These are phyloP conservation scores for Pomacea maculata DNA, from an alignment of 1,140 invertebrate species.

Conservation along the genomic window DNA sequence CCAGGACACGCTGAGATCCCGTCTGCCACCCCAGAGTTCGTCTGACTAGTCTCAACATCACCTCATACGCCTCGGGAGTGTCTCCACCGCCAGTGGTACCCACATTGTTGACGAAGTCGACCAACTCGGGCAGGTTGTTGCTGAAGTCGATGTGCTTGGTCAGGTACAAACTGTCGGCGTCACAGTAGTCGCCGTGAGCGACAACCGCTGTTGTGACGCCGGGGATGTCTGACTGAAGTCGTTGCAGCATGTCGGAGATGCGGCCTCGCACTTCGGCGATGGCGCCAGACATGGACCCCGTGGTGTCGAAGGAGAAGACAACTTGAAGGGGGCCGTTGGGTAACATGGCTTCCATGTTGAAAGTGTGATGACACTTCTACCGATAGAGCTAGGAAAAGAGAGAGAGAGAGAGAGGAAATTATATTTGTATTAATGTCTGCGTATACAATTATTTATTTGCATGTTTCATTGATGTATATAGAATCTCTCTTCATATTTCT, in stretches of 20 bases:
- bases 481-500: too few relatives aligned
- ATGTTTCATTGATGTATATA: too few relatives aligned
- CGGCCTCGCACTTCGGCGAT: slow-evolving; percentile 46
- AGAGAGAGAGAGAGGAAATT: too few relatives aligned
- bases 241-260: slow-evolving; percentile 52
- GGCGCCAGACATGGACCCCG: slow-evolving; percentile 51
- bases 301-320: slow-evolving; percentile 59
- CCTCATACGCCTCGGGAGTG: slow-evolving; percentile 54
- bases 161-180: slow-evolving; percentile 45
- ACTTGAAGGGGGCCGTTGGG: slow-evolving; percentile 48
- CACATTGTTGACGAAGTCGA: slow-evolving; percentile 49
- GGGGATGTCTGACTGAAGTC: slow-evolving; percentile 53
- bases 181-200: slow-evolving; percentile 58
- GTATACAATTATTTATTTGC: too few relatives aligned
- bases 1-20: slow-evolving; percentile 45
- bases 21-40: slow-evolving; percentile 44
- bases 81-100: slow-evolving; percentile 51
- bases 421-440: too few relatives aligned
- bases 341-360: not conserved
- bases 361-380: too few relatives aligned
- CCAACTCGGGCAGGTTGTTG: slow-evolving; percentile 39
- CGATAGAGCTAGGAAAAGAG: too few relatives aligned
- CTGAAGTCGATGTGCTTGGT: slow-evolving; percentile 52
- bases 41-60: slow-evolving; percentile 37
- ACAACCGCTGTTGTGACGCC: slow-evolving; percentile 51